Evolutionary conservation across 2,888 invertebrate species (phyloP).

Genomic region (Nezara viridula): DNA sequence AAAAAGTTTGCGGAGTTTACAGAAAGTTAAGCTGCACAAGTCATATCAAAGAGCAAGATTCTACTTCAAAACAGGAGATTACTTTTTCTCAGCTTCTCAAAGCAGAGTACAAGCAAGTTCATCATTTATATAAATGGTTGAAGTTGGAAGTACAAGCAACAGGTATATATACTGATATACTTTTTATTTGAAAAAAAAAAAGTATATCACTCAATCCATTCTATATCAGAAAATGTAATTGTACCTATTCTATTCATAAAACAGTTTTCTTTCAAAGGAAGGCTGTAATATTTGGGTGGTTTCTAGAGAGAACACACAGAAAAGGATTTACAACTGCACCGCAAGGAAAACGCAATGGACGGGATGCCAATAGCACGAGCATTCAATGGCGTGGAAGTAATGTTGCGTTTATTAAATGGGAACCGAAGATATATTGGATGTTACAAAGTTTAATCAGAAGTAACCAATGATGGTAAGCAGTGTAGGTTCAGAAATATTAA

Average conservation of each 20-base stretch:
- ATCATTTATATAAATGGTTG: not conserved
- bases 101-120: not conserved
- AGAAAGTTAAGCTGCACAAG: not conserved
- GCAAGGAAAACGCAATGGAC: not conserved
- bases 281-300: not conserved
- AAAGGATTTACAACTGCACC: not conserved
- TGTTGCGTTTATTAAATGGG: not conserved
- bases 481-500: no score
- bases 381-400: slow-evolving; percentile 12
- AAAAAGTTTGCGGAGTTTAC: not conserved
- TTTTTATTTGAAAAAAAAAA: no score
- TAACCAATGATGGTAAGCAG: not conserved
- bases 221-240: no score
- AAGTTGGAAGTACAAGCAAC: not conserved
- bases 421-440: not conserved
- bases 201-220: no score
- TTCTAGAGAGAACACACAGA: not conserved
- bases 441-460: not conserved
- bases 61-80: not conserved
- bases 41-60: not conserved
- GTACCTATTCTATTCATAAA: not conserved
- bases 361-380: not conserved
- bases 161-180: not conserved
- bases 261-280: not conserved
- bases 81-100: not conserved